Percentiles rank a stretch among this genome's conserved stretches.
Evolutionary conservation across 2,797 vertebrate species (phyloP).

Genomic region (Melopsittacus undulatus): DNA sequence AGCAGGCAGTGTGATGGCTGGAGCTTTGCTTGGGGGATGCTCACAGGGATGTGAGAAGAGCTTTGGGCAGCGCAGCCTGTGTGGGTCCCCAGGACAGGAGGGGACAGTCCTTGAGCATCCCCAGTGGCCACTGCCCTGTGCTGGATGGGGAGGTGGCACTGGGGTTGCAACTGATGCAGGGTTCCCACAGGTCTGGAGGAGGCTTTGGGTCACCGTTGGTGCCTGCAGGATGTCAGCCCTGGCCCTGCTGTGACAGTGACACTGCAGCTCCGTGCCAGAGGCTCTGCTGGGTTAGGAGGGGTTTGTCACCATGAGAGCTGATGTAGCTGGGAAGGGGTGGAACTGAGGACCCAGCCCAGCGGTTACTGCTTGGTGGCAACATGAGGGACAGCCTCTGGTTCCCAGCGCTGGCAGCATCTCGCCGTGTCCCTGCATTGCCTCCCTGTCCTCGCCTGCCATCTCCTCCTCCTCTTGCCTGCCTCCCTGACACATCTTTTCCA

Average conservation of each 20-base stretch:
- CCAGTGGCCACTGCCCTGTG: background rate
- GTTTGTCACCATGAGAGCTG: background rate
- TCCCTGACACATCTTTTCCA: conserved; percentile 46
- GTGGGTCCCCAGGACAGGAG: background rate
- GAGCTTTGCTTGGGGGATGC: background rate
- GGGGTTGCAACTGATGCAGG: background rate
- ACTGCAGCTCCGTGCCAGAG: rapidly evolving
- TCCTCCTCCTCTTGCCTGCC: background rate
- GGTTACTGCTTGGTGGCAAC: background rate
- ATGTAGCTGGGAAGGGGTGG: background rate
- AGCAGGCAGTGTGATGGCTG: background rate
- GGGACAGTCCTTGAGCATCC: background rate
- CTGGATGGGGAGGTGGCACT: background rate
- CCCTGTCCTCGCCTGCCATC: background rate
- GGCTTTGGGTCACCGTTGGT: background rate
- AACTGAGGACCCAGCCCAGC: background rate
- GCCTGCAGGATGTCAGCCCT: background rate
- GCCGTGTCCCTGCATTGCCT: rapidly evolving
- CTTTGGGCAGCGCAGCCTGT: background rate
- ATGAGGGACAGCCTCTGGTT: background rate
- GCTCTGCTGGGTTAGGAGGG: background rate
- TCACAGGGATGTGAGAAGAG: background rate
- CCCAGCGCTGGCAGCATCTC: background rate
- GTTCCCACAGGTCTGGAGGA: background rate
- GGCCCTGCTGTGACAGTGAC: background rate